phyloP scores from a whole-genome alignment of 2,113 vertebrate genomes.

The Gorsachius goisagi region DNA sequence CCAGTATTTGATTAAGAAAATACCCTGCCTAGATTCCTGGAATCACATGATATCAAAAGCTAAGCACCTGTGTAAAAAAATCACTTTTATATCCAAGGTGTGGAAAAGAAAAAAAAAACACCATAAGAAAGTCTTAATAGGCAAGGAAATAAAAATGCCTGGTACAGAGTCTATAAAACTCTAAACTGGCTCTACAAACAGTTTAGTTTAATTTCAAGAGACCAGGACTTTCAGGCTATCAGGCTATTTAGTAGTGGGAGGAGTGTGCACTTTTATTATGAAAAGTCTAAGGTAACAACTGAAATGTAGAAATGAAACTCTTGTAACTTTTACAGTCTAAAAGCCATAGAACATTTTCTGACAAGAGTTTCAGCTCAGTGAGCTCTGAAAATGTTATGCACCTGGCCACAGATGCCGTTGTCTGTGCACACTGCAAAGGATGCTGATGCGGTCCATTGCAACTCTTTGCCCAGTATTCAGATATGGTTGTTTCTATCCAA shows the following conservation, averaged over 20 bases:
- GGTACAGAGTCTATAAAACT: slow-evolving; percentile 40
- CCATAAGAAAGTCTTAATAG: background rate
- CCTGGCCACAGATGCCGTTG: background rate
- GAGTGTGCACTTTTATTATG: background rate
- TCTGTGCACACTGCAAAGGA: background rate
- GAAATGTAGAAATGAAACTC: slow-evolving; percentile 52
- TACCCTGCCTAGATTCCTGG: slow-evolving; percentile 43
- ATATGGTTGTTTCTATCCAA: background rate
- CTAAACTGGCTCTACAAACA: slow-evolving; percentile 49
- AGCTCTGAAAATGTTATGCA: background rate
- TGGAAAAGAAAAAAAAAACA: background rate
- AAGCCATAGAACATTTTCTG: background rate
- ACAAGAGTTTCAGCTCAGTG: background rate
- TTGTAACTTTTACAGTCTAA: background rate
- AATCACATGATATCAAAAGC: slow-evolving; percentile 44
- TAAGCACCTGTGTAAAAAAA: slow-evolving; percentile 56
- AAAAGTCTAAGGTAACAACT: slow-evolving; percentile 15
- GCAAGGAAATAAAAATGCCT: slow-evolving; percentile 35
- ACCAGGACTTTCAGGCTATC: slow-evolving; percentile 11
- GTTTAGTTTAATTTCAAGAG: slow-evolving; percentile 40
- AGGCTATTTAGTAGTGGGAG: background rate
- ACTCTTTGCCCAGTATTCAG: background rate
- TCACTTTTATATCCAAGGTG: slow-evolving; percentile 3
- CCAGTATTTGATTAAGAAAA: slow-evolving; percentile 44
- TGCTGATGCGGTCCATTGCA: background rate